Conservation (phyloP, 2,888 invertebrate species). For the Euzetes globulus region DNA sequence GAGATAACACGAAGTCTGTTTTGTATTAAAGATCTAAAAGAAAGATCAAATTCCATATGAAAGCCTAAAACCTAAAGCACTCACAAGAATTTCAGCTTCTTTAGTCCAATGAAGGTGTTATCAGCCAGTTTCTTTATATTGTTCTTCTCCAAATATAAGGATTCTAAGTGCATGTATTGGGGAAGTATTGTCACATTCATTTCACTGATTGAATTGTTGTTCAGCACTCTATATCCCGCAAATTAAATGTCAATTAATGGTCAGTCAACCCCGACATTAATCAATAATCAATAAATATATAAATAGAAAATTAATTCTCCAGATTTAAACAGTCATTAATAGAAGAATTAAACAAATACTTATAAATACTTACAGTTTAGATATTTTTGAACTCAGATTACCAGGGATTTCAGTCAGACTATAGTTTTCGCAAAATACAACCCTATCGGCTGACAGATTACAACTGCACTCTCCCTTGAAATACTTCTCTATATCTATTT, state of each 20-base stretch:
- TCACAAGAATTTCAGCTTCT: conserved; percentile 35
- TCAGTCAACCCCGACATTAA: not conserved
- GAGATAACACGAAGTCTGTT: not conserved
- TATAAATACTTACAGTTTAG: conserved; percentile 9
- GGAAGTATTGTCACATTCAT: conserved; percentile 38
- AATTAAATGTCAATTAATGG: not conserved
- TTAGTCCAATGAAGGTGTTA: conserved; percentile 37
- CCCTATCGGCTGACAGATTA: not conserved
- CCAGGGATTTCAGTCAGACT: conserved; percentile 4
- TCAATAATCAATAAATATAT: not conserved
- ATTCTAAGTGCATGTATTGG: conserved; percentile 34
- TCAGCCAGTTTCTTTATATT: conserved; percentile 45
- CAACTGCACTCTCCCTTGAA: conserved; percentile 18
- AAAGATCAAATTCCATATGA: not conserved
- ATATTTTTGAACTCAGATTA: not conserved
- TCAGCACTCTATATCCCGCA: conserved; percentile 44
- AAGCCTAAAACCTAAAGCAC: conserved; percentile 7
- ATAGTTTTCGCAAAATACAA: conserved; percentile 26
- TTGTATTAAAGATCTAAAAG: not conserved
- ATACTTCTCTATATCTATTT: conserved; percentile 19
- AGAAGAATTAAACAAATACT: not conserved
- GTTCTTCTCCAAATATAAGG: conserved; percentile 49
- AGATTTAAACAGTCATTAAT: not conserved
- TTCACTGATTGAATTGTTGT: conserved; percentile 50
- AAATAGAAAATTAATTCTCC: not conserved